These are phyloP conservation scores for Mergus octosetaceus DNA, from an alignment of 2,797 vertebrate genomes.

Conservation along the genomic window DNA sequence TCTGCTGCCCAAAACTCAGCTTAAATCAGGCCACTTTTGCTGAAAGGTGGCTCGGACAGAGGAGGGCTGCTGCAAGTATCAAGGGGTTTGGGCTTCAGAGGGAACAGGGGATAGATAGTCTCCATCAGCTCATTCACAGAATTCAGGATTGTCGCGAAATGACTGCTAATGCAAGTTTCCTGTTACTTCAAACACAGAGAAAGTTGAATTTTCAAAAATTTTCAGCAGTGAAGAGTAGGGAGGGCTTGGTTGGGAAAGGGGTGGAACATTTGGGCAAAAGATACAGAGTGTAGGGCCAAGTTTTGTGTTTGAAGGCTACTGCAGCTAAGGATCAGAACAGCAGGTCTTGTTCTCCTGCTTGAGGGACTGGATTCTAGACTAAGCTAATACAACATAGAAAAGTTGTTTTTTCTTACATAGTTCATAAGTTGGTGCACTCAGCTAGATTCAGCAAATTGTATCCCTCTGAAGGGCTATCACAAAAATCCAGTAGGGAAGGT, in stretches of 20 bases:
- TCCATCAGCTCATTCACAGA: background rate
- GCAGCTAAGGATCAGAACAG: background rate
- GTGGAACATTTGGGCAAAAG: background rate
- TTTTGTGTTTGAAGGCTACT: background rate
- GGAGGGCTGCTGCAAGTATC: background rate
- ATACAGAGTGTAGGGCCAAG: background rate
- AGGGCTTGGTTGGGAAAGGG: background rate
- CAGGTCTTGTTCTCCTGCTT: background rate
- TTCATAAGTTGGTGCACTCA: background rate
- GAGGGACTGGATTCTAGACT: background rate
- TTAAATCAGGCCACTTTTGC: background rate
- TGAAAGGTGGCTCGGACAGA: background rate
- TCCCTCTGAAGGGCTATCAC: fast-evolving
- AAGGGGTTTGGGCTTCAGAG: background rate
- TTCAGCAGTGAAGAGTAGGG: background rate
- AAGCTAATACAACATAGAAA: background rate
- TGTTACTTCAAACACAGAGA: background rate
- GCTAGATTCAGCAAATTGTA: background rate
- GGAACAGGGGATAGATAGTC: background rate
- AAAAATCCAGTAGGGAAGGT: background rate
- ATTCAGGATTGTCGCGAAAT: background rate
- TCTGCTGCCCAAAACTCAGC: background rate
- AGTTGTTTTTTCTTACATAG: background rate
- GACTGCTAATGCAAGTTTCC: background rate
- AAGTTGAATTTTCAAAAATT: background rate